Percentiles rank a stretch among this genome's conserved stretches.
phyloP scores from a whole-genome alignment of 2,797 vertebrate genomes.

The Podarcis siculus region DNA sequence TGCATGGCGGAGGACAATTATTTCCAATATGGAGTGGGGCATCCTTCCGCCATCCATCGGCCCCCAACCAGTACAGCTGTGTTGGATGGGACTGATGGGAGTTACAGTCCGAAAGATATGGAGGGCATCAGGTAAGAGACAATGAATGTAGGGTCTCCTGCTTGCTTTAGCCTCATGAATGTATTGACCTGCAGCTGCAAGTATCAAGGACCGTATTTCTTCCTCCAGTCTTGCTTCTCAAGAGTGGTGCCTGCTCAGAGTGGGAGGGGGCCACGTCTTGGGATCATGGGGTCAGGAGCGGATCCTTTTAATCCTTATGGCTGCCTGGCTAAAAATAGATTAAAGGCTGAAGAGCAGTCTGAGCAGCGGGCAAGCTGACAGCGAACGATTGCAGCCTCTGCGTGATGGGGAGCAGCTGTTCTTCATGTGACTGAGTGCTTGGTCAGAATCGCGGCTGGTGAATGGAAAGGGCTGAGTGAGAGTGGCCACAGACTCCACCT shows the following conservation, averaged over 20 bases:
- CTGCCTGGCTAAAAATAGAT: constrained; percentile 59
- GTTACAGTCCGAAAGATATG: no score
- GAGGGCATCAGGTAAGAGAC: no score
- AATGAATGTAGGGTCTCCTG: no score
- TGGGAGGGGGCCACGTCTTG: not conserved
- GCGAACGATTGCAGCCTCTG: rapidly evolving
- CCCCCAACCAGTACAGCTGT: no score
- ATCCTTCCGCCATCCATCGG: no score
- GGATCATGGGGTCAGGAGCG: constrained; percentile 43
- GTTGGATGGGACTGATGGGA: no score
- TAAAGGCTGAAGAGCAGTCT: constrained; percentile 32
- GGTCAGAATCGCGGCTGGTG: not conserved
- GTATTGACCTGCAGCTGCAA: not conserved
- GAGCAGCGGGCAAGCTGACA: constrained; percentile 42
- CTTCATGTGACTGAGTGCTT: not conserved
- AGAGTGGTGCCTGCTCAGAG: not conserved
- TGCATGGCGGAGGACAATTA: no score
- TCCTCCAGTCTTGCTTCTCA: not conserved
- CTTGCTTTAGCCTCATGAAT: not conserved
- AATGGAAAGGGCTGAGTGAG: not conserved
- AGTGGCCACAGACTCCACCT: not conserved
- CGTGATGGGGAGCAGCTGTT: not conserved
- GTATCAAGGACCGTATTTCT: not conserved
- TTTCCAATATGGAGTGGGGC: no score
- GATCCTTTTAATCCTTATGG: constrained; percentile 44